Conservation (phyloP, 2,888 invertebrate genomes). For the Epistrophe grossulariae region DNA sequence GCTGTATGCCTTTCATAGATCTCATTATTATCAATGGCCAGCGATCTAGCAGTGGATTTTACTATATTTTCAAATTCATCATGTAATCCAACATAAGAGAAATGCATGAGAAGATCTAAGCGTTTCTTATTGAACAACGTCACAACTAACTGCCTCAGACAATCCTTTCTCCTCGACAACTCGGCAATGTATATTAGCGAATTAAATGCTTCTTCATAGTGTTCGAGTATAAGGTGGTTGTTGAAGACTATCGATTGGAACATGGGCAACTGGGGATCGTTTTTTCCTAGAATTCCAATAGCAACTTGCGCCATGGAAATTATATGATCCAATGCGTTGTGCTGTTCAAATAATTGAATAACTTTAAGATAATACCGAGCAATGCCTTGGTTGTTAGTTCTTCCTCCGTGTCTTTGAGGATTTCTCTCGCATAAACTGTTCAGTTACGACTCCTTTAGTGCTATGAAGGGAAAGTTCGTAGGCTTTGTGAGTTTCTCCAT, state of each 20-base stretch:
- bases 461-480: conserved; percentile 91
- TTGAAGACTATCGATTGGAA: conserved; percentile 91
- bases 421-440: conserved; percentile 87
- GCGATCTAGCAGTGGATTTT: conserved; percentile 91
- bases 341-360: conserved; percentile 93
- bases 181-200: conserved; percentile 90
- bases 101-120: conserved; percentile 87
- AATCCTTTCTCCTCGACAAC: conserved; percentile 88
- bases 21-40: conserved; percentile 91
- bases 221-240: conserved; percentile 89
- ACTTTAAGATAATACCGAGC: conserved; percentile 86
- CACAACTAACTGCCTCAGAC: conserved; percentile 90
- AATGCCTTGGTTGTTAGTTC: conserved; percentile 78
- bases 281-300: conserved; percentile 87
- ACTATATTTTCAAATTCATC: conserved; percentile 90
- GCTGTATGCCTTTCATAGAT: too few species aligned
- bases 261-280: conserved; percentile 88
- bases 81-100: conserved; percentile 88
- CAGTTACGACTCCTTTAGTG: conserved; percentile 89
- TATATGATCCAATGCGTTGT: conserved; percentile 91
- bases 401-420: conserved; percentile 79
- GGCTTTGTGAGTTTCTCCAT: conserved; percentile 92
- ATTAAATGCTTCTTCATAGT: conserved; percentile 89
- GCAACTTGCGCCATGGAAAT: conserved; percentile 91
- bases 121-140: conserved; percentile 88